Conservation (phyloP, 1,140 invertebrate genomes). For the Campoletis sonorensis region DNA sequence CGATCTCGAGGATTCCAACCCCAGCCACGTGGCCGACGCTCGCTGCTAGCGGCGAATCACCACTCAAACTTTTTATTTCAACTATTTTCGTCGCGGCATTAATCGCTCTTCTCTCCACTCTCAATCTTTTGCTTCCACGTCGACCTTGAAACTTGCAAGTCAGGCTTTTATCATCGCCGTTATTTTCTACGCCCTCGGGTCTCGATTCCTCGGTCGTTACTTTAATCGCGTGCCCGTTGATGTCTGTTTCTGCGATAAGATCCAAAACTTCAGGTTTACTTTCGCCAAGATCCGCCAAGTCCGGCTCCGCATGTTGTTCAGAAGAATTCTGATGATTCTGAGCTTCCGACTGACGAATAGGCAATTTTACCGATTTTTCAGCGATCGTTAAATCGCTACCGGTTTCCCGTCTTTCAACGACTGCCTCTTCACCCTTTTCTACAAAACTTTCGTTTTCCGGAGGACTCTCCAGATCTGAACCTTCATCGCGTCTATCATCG, state of each 20-base stretch:
- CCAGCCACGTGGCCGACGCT: slow-evolving; percentile 65
- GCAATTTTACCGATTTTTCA: not conserved
- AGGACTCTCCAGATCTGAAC: not conserved
- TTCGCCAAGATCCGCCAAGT: not conserved
- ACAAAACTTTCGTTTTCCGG: not conserved
- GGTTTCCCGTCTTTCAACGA: no score
- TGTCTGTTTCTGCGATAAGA: slow-evolving; percentile 30
- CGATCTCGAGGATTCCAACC: slow-evolving; percentile 67
- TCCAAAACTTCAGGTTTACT: not conserved
- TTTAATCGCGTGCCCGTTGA: slow-evolving; percentile 52
- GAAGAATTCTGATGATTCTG: not conserved
- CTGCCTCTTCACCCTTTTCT: slow-evolving; percentile 3
- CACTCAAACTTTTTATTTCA: slow-evolving; percentile 67
- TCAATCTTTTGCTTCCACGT: slow-evolving; percentile 47
- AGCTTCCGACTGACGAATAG: not conserved
- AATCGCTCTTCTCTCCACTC: slow-evolving; percentile 62
- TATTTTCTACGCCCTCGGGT: not conserved
- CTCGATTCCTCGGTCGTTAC: slow-evolving; percentile 46
- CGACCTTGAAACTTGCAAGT: slow-evolving; percentile 34
- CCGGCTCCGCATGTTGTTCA: not conserved
- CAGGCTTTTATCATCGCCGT: slow-evolving; percentile 36
- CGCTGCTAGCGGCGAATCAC: slow-evolving; percentile 61
- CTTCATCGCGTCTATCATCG: slow-evolving; percentile 9
- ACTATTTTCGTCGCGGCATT: slow-evolving; percentile 54
- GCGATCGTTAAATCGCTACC: not conserved